A percentile compares a stretch with the other conserved stretches of the same genome.
Conservation (phyloP, 2,113 vertebrate genomes). For the Abramis brama region DNA sequence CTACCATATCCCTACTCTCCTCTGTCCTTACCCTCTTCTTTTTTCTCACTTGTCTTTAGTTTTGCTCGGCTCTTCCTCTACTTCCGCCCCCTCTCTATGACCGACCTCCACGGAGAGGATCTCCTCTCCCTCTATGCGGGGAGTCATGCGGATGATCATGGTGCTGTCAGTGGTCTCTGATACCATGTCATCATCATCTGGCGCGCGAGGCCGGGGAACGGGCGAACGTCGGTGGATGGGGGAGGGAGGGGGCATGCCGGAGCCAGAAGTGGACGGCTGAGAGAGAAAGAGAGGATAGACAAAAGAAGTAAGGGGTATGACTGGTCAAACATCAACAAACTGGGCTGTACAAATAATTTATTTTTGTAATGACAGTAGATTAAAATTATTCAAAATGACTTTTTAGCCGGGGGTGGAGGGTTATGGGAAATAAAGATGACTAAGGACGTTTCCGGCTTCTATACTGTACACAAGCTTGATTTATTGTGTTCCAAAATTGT, state of each 20-base stretch:
- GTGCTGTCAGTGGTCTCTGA: slow-evolving; percentile 71
- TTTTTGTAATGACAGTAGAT: neutral
- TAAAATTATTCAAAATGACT: no score
- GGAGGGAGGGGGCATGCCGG: slow-evolving; percentile 64
- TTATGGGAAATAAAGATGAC: no score
- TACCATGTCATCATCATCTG: slow-evolving; percentile 48
- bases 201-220: neutral
- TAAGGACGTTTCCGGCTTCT: no score
- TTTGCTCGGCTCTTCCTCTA: neutral
- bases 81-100: slow-evolving; percentile 30
- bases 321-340: neutral
- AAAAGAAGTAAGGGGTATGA: neutral
- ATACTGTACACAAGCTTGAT: no score
- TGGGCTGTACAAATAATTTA: no score
- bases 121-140: slow-evolving; percentile 72
- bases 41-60: neutral
- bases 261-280: slow-evolving; percentile 32
- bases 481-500: no score
- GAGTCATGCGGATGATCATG: slow-evolving; percentile 74
- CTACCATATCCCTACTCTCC: neutral
- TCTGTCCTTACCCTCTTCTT: slow-evolving; percentile 31
- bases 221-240: slow-evolving; percentile 70
- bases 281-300: slow-evolving; percentile 5
- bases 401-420: no score
- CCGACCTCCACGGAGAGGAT: slow-evolving; percentile 76